Percentiles rank a stretch among this genome's conserved stretches.
These are phyloP conservation scores for Amphipoea oculea DNA, from an alignment of 2,888 invertebrate genomes.

Conservation along the genomic window DNA sequence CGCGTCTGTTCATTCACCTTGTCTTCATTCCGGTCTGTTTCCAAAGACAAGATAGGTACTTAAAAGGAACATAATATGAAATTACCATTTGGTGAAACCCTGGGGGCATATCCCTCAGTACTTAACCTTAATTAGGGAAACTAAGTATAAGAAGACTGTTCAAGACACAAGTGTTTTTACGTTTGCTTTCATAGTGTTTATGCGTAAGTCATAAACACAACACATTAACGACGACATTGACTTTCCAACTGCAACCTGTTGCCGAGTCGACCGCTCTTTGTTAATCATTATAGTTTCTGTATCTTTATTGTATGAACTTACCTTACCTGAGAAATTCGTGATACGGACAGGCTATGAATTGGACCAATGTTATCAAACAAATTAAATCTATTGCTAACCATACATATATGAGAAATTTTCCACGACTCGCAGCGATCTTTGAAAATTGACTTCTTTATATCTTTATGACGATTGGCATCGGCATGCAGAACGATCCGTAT, in stretches of 20 bases:
- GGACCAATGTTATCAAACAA: neutral
- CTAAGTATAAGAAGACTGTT: neutral
- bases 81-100: neutral
- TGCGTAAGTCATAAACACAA: slow-evolving; percentile 8
- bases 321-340: neutral
- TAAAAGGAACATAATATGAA: neutral
- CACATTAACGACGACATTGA: slow-evolving; percentile 17
- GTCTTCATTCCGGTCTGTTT: neutral
- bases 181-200: neutral
- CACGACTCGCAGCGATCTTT: neutral
- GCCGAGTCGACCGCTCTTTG: slow-evolving; percentile 18
- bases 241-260: slow-evolving; percentile 22
- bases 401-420: neutral
- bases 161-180: neutral
- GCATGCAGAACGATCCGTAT: neutral
- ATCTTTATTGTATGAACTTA: neutral
- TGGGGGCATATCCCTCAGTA: neutral
- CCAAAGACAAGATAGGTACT: neutral
- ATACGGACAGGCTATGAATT: neutral
- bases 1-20: slow-evolving; percentile 3
- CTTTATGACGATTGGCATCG: neutral
- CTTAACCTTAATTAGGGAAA: neutral
- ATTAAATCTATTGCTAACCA: neutral
- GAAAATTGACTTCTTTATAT: slow-evolving; percentile 13
- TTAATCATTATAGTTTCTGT: slow-evolving; percentile 15